These are phyloP conservation scores for Pogonognathellus flavescens DNA, from an alignment of 1,140 invertebrate genomes.

Conservation along the genomic window DNA sequence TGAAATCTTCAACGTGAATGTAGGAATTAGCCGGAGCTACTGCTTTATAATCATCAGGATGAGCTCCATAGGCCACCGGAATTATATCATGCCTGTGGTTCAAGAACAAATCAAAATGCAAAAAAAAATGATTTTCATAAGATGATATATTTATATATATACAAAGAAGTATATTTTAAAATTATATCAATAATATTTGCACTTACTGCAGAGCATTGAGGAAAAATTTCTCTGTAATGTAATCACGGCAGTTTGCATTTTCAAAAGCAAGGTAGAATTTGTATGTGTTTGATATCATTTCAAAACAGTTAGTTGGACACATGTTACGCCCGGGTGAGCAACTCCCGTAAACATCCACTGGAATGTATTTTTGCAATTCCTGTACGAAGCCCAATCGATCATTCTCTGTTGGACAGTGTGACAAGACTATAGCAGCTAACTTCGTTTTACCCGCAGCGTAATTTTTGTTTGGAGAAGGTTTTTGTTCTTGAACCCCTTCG, in stretches of 20 bases:
- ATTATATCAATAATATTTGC: no score
- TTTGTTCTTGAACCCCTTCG: constrained; percentile 8
- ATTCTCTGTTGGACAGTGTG: constrained; percentile 74
- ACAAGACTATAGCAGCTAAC: constrained; percentile 77
- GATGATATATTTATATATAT: no score
- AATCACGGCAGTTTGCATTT: constrained; percentile 95
- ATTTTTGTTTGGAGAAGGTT: constrained; percentile 68
- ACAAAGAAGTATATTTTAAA: no score
- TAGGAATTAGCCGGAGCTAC: constrained; percentile 78
- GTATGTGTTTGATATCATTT: constrained; percentile 73
- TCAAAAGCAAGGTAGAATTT: constrained; percentile 92
- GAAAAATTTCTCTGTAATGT: constrained; percentile 97
- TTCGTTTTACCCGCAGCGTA: constrained; percentile 78
- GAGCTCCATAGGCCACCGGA: constrained; percentile 81
- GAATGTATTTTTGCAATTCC: constrained; percentile 73
- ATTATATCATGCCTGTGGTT: constrained; percentile 74
- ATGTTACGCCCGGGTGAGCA: background rate
- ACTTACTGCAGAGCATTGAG: constrained; percentile 85
- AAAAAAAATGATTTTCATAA: no score
- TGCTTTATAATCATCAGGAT: constrained; percentile 71
- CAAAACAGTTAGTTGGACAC: constrained; percentile 15
- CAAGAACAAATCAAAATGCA: no score
- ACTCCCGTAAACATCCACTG: constrained; percentile 79
- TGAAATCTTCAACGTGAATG: constrained; percentile 75
- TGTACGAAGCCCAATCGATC: constrained; percentile 73